Conservation (phyloP, 2,888 invertebrate species). For the Geophilus truncorum region DNA sequence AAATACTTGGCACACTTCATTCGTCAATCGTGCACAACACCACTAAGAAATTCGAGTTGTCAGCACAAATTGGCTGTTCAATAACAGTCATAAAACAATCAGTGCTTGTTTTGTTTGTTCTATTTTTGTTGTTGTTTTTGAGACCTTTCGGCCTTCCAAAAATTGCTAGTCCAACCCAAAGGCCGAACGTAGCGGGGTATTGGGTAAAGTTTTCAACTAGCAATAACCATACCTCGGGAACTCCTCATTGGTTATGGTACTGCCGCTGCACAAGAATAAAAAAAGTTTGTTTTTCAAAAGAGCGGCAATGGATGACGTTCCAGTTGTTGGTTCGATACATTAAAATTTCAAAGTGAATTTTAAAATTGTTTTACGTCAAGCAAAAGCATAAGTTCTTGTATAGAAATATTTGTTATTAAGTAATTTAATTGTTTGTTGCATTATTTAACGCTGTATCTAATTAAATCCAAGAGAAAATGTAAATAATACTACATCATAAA, state of each 20-base stretch:
- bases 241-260: slow-evolving; percentile 89
- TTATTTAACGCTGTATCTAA: no score
- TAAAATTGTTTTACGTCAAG: background rate
- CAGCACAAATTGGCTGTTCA: background rate
- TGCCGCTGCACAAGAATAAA: slow-evolving; percentile 84
- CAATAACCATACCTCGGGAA: slow-evolving; percentile 83
- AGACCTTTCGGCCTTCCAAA: slow-evolving; percentile 78
- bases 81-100: no score
- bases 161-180: slow-evolving; percentile 75
- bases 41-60: background rate
- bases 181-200: slow-evolving; percentile 82
- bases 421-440: no score
- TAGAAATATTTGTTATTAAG: no score
- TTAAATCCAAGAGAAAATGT: no score
- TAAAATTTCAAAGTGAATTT: background rate
- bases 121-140: no score
- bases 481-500: no score
- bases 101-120: no score
- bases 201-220: slow-evolving; percentile 92
- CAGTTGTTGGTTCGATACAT: background rate
- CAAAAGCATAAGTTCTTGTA: no score
- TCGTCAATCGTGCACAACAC: background rate
- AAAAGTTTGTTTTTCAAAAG: background rate
- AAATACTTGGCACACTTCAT: background rate
- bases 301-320: background rate